Evolutionary conservation across 2,113 vertebrate genomes (phyloP).

Genomic region (Anoplopoma fimbria): DNA sequence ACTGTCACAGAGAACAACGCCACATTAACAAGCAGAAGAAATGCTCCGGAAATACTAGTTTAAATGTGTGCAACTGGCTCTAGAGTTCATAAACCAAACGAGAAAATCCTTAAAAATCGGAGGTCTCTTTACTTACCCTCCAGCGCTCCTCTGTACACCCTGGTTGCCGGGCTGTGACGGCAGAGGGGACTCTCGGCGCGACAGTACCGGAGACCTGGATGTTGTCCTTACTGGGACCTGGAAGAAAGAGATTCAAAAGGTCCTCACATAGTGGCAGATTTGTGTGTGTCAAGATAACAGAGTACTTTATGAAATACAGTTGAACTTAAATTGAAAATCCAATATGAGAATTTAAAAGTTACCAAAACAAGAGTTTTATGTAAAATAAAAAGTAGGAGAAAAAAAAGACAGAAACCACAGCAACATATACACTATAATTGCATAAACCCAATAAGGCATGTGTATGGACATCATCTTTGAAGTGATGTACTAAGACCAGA

Average conservation of each 20-base stretch:
- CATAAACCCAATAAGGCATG: background rate
- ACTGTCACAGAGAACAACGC: constrained; percentile 52
- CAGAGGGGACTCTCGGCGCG: constrained; percentile 93
- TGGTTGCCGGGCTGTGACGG: constrained; percentile 90
- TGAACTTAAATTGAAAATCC: background rate
- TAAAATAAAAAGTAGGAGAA: background rate
- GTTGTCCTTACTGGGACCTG: constrained; percentile 94
- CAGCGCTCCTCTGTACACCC: constrained; percentile 89
- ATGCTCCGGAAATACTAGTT: background rate
- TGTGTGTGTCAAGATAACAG: background rate
- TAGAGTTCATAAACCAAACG: background rate
- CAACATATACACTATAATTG: background rate
- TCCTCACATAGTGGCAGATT: constrained; percentile 1
- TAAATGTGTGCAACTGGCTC: background rate
- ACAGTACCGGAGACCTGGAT: constrained; percentile 94
- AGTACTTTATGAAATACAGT: background rate
- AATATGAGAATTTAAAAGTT: background rate
- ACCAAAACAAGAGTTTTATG: background rate
- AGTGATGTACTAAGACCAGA: background rate
- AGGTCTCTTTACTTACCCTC: constrained; percentile 80
- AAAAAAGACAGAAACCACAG: background rate
- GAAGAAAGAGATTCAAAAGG: constrained; percentile 22
- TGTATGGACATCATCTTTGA: background rate
- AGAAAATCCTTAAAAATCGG: background rate
- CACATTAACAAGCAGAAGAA: background rate